Evolutionary conservation across 2,113 vertebrate genomes (phyloP).

Genomic region (Carassius auratus): DNA sequence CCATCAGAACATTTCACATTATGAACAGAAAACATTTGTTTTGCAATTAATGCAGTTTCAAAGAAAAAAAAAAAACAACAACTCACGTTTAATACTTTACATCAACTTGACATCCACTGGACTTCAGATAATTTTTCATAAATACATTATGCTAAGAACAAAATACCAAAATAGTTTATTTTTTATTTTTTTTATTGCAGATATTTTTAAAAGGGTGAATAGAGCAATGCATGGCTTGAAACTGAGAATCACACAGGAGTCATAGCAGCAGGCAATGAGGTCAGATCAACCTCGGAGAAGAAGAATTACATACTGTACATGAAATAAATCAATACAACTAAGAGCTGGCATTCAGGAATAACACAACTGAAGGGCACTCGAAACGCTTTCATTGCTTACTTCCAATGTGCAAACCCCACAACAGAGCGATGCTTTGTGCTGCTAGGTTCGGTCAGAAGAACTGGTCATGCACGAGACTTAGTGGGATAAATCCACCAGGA

Average conservation of each 20-base stretch:
- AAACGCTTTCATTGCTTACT: conserved; percentile 1
- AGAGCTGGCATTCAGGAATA: background rate
- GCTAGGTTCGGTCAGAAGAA: conserved; percentile 32
- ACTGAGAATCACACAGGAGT: background rate
- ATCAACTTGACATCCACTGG: background rate
- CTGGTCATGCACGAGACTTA: conserved; percentile 69
- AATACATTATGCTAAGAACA: background rate
- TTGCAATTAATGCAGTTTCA: background rate
- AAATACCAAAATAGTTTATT: background rate
- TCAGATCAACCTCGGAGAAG: conserved; percentile 1
- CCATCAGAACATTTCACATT: background rate
- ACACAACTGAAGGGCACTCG: background rate
- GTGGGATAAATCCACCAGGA: conserved; percentile 93
- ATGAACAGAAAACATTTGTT: background rate
- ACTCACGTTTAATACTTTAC: background rate
- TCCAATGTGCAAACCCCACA: background rate
- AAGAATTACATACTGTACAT: too few relatives aligned
- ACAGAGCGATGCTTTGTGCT: conserved; percentile 3
- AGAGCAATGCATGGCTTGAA: background rate
- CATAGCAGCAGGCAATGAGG: conserved; percentile 30
- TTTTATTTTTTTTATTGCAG: background rate
- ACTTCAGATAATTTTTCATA: background rate
- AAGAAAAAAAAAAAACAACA: background rate
- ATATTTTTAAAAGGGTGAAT: background rate
- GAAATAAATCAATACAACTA: background rate